phyloP scores from a whole-genome alignment of 1,140 invertebrate species.

The Melanaphis sacchari region DNA sequence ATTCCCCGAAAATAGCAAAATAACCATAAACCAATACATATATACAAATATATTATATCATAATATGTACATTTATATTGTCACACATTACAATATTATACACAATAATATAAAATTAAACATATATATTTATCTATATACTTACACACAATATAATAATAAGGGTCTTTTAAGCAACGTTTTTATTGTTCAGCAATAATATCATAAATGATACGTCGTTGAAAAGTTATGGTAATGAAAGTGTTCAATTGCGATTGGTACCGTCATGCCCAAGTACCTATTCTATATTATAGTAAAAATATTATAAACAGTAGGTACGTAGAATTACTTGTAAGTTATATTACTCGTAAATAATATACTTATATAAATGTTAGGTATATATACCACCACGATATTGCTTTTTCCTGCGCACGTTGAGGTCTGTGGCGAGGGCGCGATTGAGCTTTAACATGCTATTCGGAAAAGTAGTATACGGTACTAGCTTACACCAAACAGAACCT shows the following conservation, averaged over 20 bases:
- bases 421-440: not conserved
- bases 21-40: not conserved
- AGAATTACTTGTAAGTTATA: not conserved
- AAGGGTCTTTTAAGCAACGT: not conserved
- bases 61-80: not conserved
- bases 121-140: not conserved
- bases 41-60: not conserved
- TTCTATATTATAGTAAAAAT: not conserved
- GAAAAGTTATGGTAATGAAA: constrained; percentile 40
- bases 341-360: not conserved
- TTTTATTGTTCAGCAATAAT: not conserved
- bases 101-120: not conserved
- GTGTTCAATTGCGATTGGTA: constrained; percentile 36
- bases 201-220: not conserved
- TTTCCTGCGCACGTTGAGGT: not conserved
- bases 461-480: not conserved
- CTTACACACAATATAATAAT: not conserved
- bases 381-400: not conserved
- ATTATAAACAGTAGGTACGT: not conserved
- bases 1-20: not conserved
- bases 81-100: not conserved
- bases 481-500: constrained; percentile 35
- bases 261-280: not conserved
- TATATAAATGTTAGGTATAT: not conserved
- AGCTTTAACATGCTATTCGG: constrained; percentile 22